Conservation (phyloP, 2,113 vertebrate species). For the Hylia prasina region DNA sequence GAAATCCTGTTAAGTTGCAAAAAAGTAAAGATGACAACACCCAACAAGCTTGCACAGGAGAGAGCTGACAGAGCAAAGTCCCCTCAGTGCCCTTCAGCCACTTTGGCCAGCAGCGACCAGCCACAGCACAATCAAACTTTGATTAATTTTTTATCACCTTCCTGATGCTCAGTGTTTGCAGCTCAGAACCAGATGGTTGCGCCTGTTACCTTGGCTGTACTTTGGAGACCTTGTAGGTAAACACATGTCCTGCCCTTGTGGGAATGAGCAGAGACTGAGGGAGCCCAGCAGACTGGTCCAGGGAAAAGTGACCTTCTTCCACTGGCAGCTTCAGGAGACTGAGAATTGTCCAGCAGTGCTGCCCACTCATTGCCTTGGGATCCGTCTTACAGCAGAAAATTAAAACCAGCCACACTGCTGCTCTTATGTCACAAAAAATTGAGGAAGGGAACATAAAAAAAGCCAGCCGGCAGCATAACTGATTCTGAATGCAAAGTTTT, state of each 20-base stretch:
- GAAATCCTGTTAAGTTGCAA: neutral
- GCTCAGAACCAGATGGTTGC: neutral
- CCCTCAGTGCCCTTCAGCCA: neutral
- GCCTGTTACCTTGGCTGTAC: neutral
- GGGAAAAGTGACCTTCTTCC: neutral
- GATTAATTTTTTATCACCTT: neutral
- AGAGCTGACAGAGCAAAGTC: neutral
- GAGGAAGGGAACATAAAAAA: neutral
- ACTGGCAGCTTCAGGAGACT: neutral
- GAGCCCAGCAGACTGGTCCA: neutral
- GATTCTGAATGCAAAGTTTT: neutral
- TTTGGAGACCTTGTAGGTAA: neutral
- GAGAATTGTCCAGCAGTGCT: neutral
- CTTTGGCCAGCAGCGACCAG: neutral
- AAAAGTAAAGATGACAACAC: neutral
- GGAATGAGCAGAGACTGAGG: neutral
- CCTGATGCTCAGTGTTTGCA: neutral
- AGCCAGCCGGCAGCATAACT: neutral
- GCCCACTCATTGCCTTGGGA: neutral
- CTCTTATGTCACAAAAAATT: neutral
- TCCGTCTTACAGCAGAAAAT: neutral
- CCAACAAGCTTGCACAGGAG: no score
- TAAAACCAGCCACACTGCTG: neutral
- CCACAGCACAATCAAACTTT: neutral
- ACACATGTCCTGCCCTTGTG: rapidly evolving